These are phyloP conservation scores for Mastigias papua DNA, from an alignment of 30 jellyfish, hydroid and myxozoan genomes.

Conservation along the genomic window DNA sequence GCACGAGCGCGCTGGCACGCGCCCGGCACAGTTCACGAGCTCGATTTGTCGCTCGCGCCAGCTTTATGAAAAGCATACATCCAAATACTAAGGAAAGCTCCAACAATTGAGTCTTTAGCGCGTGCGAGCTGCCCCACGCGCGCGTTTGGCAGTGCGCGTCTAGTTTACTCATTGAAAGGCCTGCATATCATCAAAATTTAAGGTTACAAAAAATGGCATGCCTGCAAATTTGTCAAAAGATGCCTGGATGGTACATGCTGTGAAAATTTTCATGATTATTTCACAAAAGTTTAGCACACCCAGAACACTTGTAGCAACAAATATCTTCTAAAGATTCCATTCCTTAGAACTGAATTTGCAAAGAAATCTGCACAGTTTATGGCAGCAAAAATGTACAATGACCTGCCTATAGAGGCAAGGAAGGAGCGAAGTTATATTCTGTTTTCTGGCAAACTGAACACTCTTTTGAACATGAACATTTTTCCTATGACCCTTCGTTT, in stretches of 20 bases:
- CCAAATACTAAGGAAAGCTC: no score
- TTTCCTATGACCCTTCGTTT: neutral
- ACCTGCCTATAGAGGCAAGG: neutral
- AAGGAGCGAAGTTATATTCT: neutral
- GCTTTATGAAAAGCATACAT: no score
- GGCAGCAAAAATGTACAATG: conserved; percentile 4
- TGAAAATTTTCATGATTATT: neutral
- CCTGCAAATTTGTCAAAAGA: neutral
- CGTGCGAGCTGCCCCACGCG: no score
- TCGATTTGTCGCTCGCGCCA: no score
- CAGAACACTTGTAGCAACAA: neutral
- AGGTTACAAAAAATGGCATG: neutral
- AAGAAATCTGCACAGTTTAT: neutral
- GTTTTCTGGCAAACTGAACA: neutral
- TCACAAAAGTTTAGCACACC: neutral
- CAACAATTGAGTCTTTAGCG: no score
- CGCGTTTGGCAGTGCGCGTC: no score
- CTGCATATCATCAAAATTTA: neutral
- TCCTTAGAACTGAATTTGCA: neutral
- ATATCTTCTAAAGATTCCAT: neutral
- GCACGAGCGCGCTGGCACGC: no score
- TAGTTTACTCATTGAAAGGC: no score
- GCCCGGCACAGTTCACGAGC: no score
- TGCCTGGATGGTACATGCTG: neutral
- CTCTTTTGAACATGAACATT: neutral